Evolutionary conservation across 2,113 vertebrate species (phyloP), one percentile per base, ranked within the genome.

Genomic region (Prinia subflava): DNA sequence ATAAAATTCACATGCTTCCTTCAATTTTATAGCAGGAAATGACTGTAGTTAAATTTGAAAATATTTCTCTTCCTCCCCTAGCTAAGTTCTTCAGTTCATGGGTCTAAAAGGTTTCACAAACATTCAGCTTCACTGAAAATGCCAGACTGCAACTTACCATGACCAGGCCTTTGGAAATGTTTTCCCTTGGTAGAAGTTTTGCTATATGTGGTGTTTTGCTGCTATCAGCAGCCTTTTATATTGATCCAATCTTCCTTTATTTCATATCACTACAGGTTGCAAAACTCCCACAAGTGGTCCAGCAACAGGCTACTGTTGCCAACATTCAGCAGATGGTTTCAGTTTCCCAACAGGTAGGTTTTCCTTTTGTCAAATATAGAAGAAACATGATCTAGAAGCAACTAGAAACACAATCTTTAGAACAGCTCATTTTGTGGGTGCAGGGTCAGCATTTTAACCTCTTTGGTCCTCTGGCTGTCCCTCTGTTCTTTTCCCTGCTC

Each of bases 321-420:
- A 98, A 97, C 95, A 98, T 99, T 92, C 99, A 98, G 55, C 99
- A 99, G 92, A 98, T 99, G 82, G 98, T 99, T 84, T 98, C 98
- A 11, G 98, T 98, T 94, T 97, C 98, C 46, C 99, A 99, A 90
- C 99, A 99, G 98, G 99, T 99, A 97, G 89, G 91, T 94, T 71
- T 62, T 74, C 9, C 6, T 9, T 47, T 62, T 62, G 10, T 79
- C 46, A 57, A 65, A 47, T 37, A 9, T 0, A 78, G n/a, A 57
- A 39, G 39, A 39, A 39, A 39, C 39, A 39, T 39, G 39, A 39
- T 39, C 39, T 39, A 39, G 39, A 39, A 39, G 9, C 39, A 39
- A 31, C 37, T 44, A 16, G 44, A 79, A 84, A 19, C 7, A 9
- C 7, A 12, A 46, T 47, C 37, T 53, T 69, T 31, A 21, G 18